Percentiles rank a stretch among this genome's conserved stretches.
phyloP scores from a whole-genome alignment of 2,797 vertebrate genomes.

The Lateolabrax maculatus region DNA sequence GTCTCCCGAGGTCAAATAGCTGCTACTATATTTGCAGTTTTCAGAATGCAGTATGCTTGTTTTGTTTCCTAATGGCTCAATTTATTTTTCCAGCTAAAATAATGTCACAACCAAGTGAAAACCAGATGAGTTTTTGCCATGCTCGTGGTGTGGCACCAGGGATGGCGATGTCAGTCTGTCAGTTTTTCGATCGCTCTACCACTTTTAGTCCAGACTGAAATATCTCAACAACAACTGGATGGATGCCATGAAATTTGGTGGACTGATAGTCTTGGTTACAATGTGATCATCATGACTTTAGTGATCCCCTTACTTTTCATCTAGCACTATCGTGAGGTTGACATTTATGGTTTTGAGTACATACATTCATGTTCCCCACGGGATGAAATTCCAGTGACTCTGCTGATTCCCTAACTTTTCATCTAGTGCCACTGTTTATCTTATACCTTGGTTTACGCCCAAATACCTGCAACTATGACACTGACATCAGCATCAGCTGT shows the following conservation, averaged over 20 bases:
- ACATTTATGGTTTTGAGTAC: background rate
- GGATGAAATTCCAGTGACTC: background rate
- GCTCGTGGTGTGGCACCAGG: background rate
- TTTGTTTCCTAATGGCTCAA: slow-evolving; percentile 5
- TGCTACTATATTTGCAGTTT: slow-evolving; percentile 50
- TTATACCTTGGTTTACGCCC: too few relatives aligned
- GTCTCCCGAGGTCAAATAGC: slow-evolving; percentile 45
- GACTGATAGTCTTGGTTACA: background rate
- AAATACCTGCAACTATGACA: background rate
- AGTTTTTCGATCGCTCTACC: background rate
- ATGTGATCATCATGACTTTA: background rate
- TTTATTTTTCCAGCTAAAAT: slow-evolving; percentile 9
- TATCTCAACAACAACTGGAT: background rate
- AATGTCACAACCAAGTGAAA: background rate
- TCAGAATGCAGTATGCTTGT: slow-evolving; percentile 9
- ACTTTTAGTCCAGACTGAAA: background rate
- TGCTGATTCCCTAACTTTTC: background rate
- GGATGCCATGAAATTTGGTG: background rate
- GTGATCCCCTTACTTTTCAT: background rate
- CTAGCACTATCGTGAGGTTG: background rate
- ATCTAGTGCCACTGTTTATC: background rate
- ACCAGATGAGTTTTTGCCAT: background rate
- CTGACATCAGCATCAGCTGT: background rate
- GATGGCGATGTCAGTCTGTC: background rate
- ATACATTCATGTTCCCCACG: background rate